Base-by-base conservation (phyloP, 2,797 vertebrate genomes). In the Xiphophorus birchmanni region DNA sequence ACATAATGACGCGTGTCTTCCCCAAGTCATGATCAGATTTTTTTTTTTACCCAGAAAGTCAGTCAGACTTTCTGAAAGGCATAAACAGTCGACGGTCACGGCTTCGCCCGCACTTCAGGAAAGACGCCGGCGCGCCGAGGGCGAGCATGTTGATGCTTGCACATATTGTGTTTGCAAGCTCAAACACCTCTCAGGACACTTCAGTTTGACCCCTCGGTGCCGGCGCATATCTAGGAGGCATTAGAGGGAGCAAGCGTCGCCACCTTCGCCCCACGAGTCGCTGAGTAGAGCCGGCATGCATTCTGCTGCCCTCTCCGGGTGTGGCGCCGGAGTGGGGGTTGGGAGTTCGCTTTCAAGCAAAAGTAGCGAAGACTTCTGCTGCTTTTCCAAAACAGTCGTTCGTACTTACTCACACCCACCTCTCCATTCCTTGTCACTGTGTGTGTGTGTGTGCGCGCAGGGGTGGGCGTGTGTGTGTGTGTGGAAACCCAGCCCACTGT, bases 401-500 rank as follows among this genome's bases (percentile, higher is more conserved):
- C 8, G 75, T 58, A 80, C 87, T 74, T 73, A 56, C 77, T 52
- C 69, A 26, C 29, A 29, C 52, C 26, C 23, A 32, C 32, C n/a
- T 77, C 74, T 75, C 77, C 80, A 80, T 82, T 75, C 78, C 80
- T 82, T 75, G 79, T 18, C 65, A 18, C 77, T 83, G 89, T 1
- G 10, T 12, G 26, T 8, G 26, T 8, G 50, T 48, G 45, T 15
- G 45, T 0, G 42, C 7, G 42, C 8, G 42, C 9, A 1, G 0
- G 89, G 2, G 45, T 5, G 37, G 37, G 37, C 37, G 21, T 2
- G 50, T 81, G 88, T 3, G 54, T 12, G 54, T 5, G n/a, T 92
- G 92, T 91, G 89, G 90, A 94, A 93, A 92, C 87, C 94, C 94
- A 92, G 94, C 91, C 95, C 94, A 95, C 90, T 90, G 90, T 94